Evolutionary conservation across 2,888 invertebrate genomes (phyloP), one percentile per base, ranked within the genome.

Genomic region (Leptogaster cylindrica): DNA sequence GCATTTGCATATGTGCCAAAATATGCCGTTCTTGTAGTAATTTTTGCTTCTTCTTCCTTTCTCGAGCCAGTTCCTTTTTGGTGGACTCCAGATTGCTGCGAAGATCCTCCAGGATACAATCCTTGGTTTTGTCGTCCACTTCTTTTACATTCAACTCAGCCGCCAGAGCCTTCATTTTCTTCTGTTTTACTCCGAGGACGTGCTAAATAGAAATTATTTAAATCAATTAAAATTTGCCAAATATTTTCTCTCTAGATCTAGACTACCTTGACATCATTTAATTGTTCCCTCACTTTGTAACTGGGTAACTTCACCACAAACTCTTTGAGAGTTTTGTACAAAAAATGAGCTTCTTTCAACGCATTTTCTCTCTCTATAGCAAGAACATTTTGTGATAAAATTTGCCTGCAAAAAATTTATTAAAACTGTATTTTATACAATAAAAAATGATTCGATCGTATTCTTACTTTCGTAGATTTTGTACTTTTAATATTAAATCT

Each of bases 401-500:
- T 70, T 70, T 79, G 79, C 20, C 79, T 79, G 33, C 48, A 74
- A 58, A 61, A 52, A 33, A 28, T 39, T 48, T 18, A 27, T 33
- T 31, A 33, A 52, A 16, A 31, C 10, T 33, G 8, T 16, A 36
- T 25, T 6, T n/a, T 5, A 2, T 36, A 20, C 3, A 6, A 18
- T 55, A 3, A 7, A 5, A 31, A 10, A 55, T n/a, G 2, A 3
- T 23, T 2, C 2, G 14, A 20, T 2, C 18, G 36, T n/a, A 33
- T 31, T 18, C 27, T 72, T 85, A 89, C 86, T 91, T 93, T 81
- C 95, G 93, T 10, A 95, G 85, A 7, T 90, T 83, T 72, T 93
- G 88, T 10, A 94, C 87, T 80, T 94, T 95, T 74, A 90, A 88
- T 63, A 95, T 85, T 68, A 95, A 84, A 71, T 91, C 90, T 73